phyloP scores from a whole-genome alignment of 2,113 vertebrate species.

The Macrotus californicus region DNA sequence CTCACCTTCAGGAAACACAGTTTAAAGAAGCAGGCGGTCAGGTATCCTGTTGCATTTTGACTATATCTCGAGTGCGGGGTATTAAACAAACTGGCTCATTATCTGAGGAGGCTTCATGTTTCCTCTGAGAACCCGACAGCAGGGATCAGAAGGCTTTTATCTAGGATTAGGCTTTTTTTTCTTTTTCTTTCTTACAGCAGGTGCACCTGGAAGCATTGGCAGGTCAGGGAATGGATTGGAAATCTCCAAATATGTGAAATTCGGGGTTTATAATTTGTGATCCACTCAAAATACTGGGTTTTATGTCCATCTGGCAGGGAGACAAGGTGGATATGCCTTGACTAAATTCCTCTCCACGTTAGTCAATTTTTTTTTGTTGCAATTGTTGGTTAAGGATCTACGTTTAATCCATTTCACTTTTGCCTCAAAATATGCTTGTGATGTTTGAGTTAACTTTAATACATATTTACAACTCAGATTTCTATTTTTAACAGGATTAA shows the following conservation, averaged over 20 bases:
- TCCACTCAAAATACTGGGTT: not conserved
- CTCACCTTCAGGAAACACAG: not conserved
- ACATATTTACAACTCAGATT: constrained; percentile 34
- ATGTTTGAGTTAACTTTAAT: constrained; percentile 37
- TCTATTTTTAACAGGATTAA: constrained; percentile 38
- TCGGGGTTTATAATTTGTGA: accelerated
- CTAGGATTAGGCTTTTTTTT: not conserved
- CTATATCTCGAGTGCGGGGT: not conserved
- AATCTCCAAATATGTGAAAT: not conserved
- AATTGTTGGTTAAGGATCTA: not conserved
- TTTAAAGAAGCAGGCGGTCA: not conserved
- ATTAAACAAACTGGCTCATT: not conserved
- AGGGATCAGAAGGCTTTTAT: not conserved
- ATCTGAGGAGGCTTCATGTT: not conserved
- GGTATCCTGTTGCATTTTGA: accelerated
- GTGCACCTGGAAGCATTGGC: not conserved
- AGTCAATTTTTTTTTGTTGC: not conserved
- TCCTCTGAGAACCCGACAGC: not conserved
- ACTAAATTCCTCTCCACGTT: not conserved
- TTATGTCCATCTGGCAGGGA: not conserved
- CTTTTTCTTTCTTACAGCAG: not conserved
- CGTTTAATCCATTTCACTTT: not conserved
- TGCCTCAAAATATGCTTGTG: not conserved
- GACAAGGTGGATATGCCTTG: not conserved
- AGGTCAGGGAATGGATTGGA: not conserved